Evolutionary conservation across 2,888 invertebrate genomes (phyloP), one percentile per base, ranked within the genome.

Genomic region (Drosophila putrida): DNA sequence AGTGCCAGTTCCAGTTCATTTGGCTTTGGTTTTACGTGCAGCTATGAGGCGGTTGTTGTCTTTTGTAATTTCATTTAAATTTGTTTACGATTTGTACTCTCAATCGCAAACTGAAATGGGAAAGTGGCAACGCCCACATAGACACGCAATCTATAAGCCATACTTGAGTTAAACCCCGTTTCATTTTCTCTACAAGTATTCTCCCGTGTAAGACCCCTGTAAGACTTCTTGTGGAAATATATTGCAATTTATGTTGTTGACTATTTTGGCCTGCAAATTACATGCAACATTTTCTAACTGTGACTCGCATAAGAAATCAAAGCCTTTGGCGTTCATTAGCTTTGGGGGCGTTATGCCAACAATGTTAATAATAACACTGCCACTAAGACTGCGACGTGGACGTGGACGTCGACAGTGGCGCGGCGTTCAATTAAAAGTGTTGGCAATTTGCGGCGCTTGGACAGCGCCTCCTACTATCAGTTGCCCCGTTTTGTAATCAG

Each of bases 271-370:
- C 78, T 64, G 78, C 83, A 83, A 83, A 83, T 83, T 83, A 87
- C 83, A 87, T 83, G 83, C 84, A 78, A 87, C 82, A 79, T 72
- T 60, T 76, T 71, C 69, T 67, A 76, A 69, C 71, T 73, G 74
- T 71, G 78, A 66, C 66, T 78, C 77, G 86, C 80, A 78, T 86
- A 84, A 84, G 88, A 80, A 83, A 85, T 87, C 85, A 81, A 85
- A 66, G 90, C 90, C 82, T 79, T 77, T 78, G 90, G 90, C 90
- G 82, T 90, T 90, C 90, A 90, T 90, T 90, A 90, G 90, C 90
- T 90, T 82, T 85, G 85, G 90, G 90, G 90, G 90, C 90, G 90
- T 90, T 80, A 61, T 70, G 70, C 74, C 51, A 70, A 78, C 81
- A 72, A 78, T 75, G 78, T 75, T 80, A 78, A 80, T 78, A 80